A percentile compares a stretch with the other conserved stretches of the same genome.
Evolutionary conservation across 2,888 invertebrate genomes (phyloP).

Genomic region (Plusia festucae): DNA sequence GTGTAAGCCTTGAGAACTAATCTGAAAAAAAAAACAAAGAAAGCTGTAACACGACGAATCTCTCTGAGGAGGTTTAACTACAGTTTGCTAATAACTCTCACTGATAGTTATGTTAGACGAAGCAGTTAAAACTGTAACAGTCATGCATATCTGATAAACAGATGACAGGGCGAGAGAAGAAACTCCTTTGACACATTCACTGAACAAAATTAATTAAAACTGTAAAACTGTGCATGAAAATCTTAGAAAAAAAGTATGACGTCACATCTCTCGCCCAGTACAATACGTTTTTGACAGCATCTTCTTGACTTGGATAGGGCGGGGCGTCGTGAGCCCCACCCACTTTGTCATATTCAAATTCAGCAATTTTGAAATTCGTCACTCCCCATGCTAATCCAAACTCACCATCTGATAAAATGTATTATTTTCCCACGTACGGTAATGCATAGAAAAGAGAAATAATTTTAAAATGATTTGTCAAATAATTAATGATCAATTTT

Average conservation of each 20-base stretch:
- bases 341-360: neutral
- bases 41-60: constrained; percentile 35
- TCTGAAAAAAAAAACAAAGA: constrained; percentile 28
- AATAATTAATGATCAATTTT: neutral
- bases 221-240: neutral
- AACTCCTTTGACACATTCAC: constrained; percentile 8
- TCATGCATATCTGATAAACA: constrained; percentile 29
- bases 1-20: constrained; percentile 21
- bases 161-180: neutral
- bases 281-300: neutral
- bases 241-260: neutral
- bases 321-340: neutral
- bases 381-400: constrained; percentile 63
- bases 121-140: constrained; percentile 19
- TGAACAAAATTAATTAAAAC: too few relatives aligned
- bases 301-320: neutral
- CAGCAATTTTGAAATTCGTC: constrained; percentile 40
- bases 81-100: constrained; percentile 23
- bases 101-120: constrained; percentile 38
- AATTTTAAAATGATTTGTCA: constrained; percentile 40
- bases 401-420: constrained; percentile 77
- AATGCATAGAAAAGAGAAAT: constrained; percentile 73
- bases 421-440: constrained; percentile 66
- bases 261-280: neutral
- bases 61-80: constrained; percentile 30